These are phyloP conservation scores for Ctenopoma multispine DNA, from an alignment of 2,797 vertebrate genomes.

Conservation along the genomic window DNA sequence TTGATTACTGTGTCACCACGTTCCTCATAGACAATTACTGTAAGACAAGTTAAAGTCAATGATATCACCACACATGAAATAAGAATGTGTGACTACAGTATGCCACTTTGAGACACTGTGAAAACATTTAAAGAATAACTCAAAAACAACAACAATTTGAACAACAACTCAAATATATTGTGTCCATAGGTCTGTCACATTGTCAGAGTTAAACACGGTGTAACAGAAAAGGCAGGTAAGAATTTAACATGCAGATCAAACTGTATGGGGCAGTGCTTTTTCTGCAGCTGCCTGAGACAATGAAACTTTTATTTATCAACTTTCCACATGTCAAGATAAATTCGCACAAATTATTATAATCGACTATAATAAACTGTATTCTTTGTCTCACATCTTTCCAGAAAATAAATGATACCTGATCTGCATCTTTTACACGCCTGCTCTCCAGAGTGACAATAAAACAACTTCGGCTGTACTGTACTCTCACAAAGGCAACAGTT, in stretches of 20 bases:
- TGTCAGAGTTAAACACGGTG: not conserved
- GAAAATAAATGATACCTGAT: slow-evolving; percentile 28
- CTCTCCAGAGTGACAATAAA: slow-evolving; percentile 7
- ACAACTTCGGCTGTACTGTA: not conserved
- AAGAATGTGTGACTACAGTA: no score
- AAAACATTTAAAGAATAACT: no score
- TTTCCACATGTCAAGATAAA: not conserved
- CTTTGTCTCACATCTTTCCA: slow-evolving; percentile 2
- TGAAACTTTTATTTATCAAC: no score
- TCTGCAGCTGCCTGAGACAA: not conserved
- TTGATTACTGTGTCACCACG: not conserved
- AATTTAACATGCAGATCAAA: not conserved
- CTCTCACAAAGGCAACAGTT: not conserved
- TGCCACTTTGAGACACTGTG: no score
- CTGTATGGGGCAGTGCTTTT: not conserved
- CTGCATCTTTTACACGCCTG: slow-evolving; percentile 21
- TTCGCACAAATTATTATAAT: not conserved
- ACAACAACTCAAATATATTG: no score
- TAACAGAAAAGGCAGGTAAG: no score
- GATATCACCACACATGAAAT: no score
- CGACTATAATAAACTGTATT: not conserved
- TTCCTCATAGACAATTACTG: not conserved
- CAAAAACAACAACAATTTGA: no score
- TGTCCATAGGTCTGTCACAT: no score
- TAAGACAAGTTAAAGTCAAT: no score